A percentile compares a stretch with the other conserved stretches of the same genome.
Evolutionary conservation across 2,888 invertebrate species (phyloP).

Genomic region (Helicoverpa assulta): DNA sequence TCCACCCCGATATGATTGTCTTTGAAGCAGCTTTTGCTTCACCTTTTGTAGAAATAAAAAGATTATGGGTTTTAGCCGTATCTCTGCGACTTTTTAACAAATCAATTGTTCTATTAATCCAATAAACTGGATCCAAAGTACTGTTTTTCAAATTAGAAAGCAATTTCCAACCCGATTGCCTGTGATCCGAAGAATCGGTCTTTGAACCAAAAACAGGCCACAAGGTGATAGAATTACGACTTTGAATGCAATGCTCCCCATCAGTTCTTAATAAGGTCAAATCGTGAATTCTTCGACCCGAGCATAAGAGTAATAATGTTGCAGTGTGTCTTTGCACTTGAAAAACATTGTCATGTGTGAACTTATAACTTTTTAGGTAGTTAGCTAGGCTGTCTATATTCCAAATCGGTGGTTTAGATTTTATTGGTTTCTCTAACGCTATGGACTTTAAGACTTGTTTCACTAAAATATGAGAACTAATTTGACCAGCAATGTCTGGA

Average conservation of each 20-base stretch:
- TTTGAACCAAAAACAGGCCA: constrained; percentile 37
- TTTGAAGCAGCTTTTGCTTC: constrained; percentile 34
- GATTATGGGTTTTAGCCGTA: not conserved
- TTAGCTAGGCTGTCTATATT: constrained; percentile 32
- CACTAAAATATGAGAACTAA: constrained; percentile 52
- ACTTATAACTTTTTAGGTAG: not conserved
- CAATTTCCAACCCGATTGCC: constrained; percentile 54
- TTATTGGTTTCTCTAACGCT: not conserved
- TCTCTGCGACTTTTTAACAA: not conserved
- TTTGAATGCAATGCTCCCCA: constrained; percentile 6
- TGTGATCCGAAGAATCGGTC: constrained; percentile 41
- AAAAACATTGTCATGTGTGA: not conserved
- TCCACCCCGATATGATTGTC: constrained; percentile 50
- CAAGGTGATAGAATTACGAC: constrained; percentile 33
- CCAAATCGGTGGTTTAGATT: constrained; percentile 53
- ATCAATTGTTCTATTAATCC: not conserved
- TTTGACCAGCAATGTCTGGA: not conserved
- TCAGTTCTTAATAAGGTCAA: constrained; percentile 27
- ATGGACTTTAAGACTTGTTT: constrained; percentile 50
- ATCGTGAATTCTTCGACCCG: constrained; percentile 49
- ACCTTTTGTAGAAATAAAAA: constrained; percentile 40
- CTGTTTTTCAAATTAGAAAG: not conserved
- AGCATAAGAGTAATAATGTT: constrained; percentile 8
- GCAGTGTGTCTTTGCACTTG: not conserved
- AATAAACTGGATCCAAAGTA: not conserved